phyloP scores from a whole-genome alignment of 2,888 invertebrate genomes.

The Cetonia aurata region DNA sequence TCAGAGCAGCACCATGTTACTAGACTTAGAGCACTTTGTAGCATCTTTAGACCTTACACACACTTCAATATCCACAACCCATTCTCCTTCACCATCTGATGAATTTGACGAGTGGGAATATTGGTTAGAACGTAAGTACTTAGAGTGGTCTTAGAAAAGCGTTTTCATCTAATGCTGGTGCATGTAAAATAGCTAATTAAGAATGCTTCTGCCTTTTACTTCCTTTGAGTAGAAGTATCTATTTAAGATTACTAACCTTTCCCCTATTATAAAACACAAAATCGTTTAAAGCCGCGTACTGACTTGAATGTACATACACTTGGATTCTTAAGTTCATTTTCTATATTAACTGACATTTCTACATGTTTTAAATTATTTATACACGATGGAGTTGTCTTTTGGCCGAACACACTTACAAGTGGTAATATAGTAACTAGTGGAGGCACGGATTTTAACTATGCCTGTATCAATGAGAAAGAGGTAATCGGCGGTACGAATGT shows the following conservation, averaged over 20 bases:
- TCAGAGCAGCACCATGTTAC: constrained; percentile 66
- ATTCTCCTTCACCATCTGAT: constrained; percentile 53
- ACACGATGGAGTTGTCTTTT: too few relatives aligned
- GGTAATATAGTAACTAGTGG: too few relatives aligned
- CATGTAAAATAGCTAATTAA: background rate
- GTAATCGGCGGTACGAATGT: too few relatives aligned
- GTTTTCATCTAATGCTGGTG: background rate
- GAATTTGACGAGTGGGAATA: constrained; percentile 62
- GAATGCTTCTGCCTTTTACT: background rate
- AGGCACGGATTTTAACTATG: too few relatives aligned
- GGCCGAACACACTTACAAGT: too few relatives aligned
- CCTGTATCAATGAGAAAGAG: too few relatives aligned
- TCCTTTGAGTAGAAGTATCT: background rate
- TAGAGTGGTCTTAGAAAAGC: background rate
- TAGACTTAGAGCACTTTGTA: constrained; percentile 71
- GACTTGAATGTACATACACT: too few relatives aligned
- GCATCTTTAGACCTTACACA: constrained; percentile 61
- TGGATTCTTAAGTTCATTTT: too few relatives aligned
- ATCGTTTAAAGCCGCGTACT: too few relatives aligned
- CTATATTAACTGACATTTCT: too few relatives aligned
- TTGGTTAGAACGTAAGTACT: constrained; percentile 64
- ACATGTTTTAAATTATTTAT: too few relatives aligned
- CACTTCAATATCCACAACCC: constrained; percentile 46
- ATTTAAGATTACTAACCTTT: background rate
- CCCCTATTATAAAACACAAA: too few relatives aligned